These are phyloP conservation scores for Bubo scandiacus DNA, from an alignment of 2,113 vertebrate species.

Conservation along the genomic window DNA sequence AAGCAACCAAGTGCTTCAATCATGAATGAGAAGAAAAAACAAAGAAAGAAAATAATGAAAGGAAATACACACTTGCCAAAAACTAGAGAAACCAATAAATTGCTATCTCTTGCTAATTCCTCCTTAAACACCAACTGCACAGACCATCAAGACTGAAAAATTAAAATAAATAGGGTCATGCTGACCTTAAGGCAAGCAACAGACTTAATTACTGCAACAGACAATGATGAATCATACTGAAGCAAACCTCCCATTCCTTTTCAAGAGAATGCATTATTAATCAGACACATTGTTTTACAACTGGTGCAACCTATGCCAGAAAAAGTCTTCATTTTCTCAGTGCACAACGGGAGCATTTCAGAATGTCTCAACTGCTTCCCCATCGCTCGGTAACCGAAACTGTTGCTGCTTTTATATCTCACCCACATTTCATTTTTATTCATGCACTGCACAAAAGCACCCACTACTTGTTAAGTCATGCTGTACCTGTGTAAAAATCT, in stretches of 20 bases:
- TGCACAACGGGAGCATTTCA: background rate
- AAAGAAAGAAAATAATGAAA: background rate
- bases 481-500: background rate
- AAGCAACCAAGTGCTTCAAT: background rate
- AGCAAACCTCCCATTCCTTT: constrained; percentile 20
- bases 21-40: background rate
- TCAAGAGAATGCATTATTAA: constrained; percentile 38
- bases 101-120: background rate
- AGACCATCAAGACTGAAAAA: background rate
- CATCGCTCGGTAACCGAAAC: background rate
- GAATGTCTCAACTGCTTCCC: background rate
- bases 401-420: background rate
- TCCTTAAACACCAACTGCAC: background rate
- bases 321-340: background rate
- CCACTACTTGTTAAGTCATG: background rate
- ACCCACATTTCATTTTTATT: background rate
- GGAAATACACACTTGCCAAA: background rate
- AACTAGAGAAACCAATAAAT: background rate
- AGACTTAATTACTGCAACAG: constrained; percentile 47
- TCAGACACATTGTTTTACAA: constrained; percentile 25
- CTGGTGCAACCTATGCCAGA: background rate
- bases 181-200: constrained; percentile 42
- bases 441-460: background rate
- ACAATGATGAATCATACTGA: constrained; percentile 44
- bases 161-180: constrained; percentile 42